Percentiles rank a stretch among this genome's conserved stretches.
These are phyloP conservation scores for Platichthys flesus DNA, from an alignment of 2,113 vertebrate genomes.

Conservation along the genomic window DNA sequence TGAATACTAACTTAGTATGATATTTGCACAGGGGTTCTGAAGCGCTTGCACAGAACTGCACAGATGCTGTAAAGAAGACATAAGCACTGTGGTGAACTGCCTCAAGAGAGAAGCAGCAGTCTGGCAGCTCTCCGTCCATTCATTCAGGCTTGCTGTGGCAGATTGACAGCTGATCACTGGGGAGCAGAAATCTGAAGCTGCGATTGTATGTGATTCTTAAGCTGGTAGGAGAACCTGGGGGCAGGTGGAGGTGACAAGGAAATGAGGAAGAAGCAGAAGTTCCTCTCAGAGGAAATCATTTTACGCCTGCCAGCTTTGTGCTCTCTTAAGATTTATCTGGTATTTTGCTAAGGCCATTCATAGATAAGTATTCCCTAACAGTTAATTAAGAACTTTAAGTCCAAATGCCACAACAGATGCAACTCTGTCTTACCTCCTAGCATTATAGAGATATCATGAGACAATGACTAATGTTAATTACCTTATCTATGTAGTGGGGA, in stretches of 20 bases:
- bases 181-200: too few relatives aligned
- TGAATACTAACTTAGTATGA: neutral
- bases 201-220: too few relatives aligned
- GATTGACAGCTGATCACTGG: too few relatives aligned
- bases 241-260: neutral
- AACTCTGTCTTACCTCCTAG: neutral
- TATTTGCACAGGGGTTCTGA: neutral
- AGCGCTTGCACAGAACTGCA: neutral
- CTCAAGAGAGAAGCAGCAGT: too few relatives aligned
- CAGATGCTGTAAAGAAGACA: neutral
- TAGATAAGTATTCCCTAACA: neutral
- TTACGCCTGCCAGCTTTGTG: neutral
- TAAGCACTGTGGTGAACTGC: neutral
- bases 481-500: neutral
- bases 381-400: neutral
- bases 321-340: neutral
- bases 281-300: neutral
- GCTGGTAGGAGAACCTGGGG: neutral
- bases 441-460: neutral
- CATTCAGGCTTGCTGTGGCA: too few relatives aligned
- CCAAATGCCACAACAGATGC: neutral
- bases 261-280: neutral
- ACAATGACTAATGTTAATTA: neutral
- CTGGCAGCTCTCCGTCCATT: too few relatives aligned
- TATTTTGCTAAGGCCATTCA: neutral